These are phyloP conservation scores for Plestiodon gilberti DNA, from an alignment of 2,113 vertebrate species.

Conservation along the genomic window DNA sequence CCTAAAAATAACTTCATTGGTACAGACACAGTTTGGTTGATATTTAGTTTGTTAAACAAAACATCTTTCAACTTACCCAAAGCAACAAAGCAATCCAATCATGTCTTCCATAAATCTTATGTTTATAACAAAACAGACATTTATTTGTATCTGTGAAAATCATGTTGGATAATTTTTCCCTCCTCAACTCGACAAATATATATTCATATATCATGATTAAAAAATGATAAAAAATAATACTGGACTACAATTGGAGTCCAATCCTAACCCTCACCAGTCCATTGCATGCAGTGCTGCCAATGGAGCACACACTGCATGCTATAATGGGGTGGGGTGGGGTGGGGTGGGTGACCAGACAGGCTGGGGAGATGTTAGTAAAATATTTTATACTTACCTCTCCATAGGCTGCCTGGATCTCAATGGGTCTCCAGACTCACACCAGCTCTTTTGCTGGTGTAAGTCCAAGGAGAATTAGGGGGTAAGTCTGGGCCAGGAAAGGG, in stretches of 20 bases:
- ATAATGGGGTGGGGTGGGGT: too few relatives aligned
- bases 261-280: too few relatives aligned
- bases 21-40: neutral
- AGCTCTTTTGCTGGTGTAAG: neutral
- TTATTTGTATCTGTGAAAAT: neutral
- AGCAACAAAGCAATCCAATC: neutral
- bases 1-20: neutral
- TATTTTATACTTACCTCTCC: neutral
- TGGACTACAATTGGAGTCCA: too few relatives aligned
- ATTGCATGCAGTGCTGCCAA: too few relatives aligned
- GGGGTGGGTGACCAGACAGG: too few relatives aligned
- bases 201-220: neutral
- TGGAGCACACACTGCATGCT: too few relatives aligned
- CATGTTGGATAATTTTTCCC: neutral
- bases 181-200: neutral
- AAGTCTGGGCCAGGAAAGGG: too few relatives aligned
- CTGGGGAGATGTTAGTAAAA: neutral
- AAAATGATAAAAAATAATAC: neutral
- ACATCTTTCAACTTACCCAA: neutral
- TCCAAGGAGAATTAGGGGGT: neutral
- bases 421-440: neutral
- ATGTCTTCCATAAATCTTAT: neutral
- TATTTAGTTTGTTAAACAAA: neutral
- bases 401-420: too few relatives aligned
- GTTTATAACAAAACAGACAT: neutral